Base-by-base conservation (phyloP, 1,140 invertebrate species). In the Probaryconus sp. region DNA sequence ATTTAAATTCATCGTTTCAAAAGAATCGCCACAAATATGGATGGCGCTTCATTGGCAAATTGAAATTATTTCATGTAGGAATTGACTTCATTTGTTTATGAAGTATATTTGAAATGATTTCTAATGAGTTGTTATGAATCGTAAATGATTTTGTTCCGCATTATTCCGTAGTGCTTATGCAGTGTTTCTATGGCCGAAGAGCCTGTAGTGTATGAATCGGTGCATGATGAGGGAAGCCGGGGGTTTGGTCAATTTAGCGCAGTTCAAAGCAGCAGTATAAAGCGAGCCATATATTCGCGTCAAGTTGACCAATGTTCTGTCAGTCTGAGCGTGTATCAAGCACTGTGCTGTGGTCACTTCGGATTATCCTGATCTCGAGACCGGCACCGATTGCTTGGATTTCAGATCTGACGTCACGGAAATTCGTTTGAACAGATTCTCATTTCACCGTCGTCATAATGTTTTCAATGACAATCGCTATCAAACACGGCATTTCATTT, bases 221-320 rank as follows among this genome's bases (percentile, higher is more conserved):
- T 37, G 61, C 30, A 50, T 35, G 56, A 43, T 64, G 58, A 35
- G 60, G 14, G 38, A 28, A 18, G 35, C 53, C 14, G 45, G 35
- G 43, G 43, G 16, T 58, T 45, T 38, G 38, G 58, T 72, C 68
- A 72, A 72, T 64, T 64, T 45, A 72, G 51, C 28, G 28, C 14
- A 35, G 43, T 64, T 63, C 60, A 72, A 64, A 72, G 53, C 51
- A 4, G 43, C 16, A 24, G 37, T 31, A 51, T 45, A 53, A 37
- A 31, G 30, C 20, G 13, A 33, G 58, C 58, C 45, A 65, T 72
- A 72, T 53, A 72, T 72, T 53, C 45, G 69, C 30, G 69, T 72
- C 69, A 72, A 65, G 69, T 72, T 72, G 69, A 72, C 69, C 69
- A 65, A 72, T 72, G 69, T 53, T 72, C 69, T 60, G 45, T 60